A percentile compares a stretch with the other conserved stretches of the same genome.
Evolutionary conservation across 2,113 vertebrate species (phyloP).

Genomic region (Pelobates fuscus): DNA sequence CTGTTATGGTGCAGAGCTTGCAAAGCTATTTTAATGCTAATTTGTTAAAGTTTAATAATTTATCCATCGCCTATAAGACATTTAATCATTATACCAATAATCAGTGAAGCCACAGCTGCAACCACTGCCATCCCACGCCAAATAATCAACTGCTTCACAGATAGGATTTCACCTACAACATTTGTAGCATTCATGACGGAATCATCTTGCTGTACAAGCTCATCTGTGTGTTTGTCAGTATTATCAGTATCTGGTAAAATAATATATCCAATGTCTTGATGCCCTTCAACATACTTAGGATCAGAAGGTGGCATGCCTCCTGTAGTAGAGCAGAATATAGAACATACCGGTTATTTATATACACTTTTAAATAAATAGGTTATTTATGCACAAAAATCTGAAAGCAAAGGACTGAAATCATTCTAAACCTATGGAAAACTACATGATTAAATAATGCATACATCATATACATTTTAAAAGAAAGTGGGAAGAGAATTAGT

Average conservation of each 20-base stretch:
- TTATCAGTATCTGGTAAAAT: constrained; percentile 28
- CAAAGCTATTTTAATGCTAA: no score
- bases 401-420: no score
- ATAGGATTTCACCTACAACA: constrained; percentile 8
- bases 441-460: no score
- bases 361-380: no score
- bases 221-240: constrained; percentile 13
- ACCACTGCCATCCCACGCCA: constrained; percentile 14
- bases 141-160: constrained; percentile 39
- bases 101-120: background rate
- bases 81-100: constrained; percentile 27
- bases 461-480: no score
- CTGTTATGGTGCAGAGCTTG: no score
- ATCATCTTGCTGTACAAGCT: constrained; percentile 17
- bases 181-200: background rate
- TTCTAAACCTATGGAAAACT: no score
- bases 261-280: constrained; percentile 2
- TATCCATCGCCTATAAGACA: constrained; percentile 38
- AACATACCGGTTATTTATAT: no score
- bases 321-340: background rate
- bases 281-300: background rate
- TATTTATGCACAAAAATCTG: no score
- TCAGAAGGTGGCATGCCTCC: background rate
- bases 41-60: background rate
- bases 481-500: no score